Base-by-base conservation (phyloP, 23 tunicate species). In the Diplosoma virens region DNA sequence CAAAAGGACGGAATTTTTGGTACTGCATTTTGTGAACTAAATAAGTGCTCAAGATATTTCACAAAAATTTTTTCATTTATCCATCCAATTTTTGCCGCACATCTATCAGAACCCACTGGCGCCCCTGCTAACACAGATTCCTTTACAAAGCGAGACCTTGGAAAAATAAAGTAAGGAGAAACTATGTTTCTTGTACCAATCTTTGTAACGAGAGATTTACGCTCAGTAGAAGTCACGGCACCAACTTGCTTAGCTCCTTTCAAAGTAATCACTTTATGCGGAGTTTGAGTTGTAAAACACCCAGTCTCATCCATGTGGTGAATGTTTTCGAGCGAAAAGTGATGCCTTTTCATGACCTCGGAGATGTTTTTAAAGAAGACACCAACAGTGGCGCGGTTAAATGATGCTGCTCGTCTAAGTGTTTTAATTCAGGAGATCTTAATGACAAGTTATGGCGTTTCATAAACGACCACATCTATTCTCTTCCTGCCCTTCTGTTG, bases 181-280 rank as follows among this genome's bases (percentile, higher is more conserved):
- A 77, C 71, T 35, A 47, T 77, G 48, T 77, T 77, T 30, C 81
- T 76, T 24, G 79, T 56, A 22, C 69, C 31, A 29, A 54, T 26
- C 24, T 5, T 25, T 58, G 79, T 74, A 58, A 74, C 33, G 33
- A 74, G 69, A 35, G 6, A 7, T 58, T 74, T 74, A 30, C 69
- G 69, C 21, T 74, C 74, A 47, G 69, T 22, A 22, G 74, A 74
- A 24, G 79, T 74, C 7, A 74, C 37, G 4, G 79, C 63, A 28
- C 73, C 79, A 24, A 74, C 69, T 54, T 58, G 69, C 71, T 65
- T 65, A n/a, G 24, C 25, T 33, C 77, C 77, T 71, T 71, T 71
- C 46, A 25, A 16, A 41, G 67, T 6, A 11, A 37, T 7, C 9
- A 71, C 66, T 7, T 34, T 37, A 17, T 18, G 29, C 18, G 66